Conservation (phyloP, 2,797 vertebrate genomes). For the Ibycter americanus region DNA sequence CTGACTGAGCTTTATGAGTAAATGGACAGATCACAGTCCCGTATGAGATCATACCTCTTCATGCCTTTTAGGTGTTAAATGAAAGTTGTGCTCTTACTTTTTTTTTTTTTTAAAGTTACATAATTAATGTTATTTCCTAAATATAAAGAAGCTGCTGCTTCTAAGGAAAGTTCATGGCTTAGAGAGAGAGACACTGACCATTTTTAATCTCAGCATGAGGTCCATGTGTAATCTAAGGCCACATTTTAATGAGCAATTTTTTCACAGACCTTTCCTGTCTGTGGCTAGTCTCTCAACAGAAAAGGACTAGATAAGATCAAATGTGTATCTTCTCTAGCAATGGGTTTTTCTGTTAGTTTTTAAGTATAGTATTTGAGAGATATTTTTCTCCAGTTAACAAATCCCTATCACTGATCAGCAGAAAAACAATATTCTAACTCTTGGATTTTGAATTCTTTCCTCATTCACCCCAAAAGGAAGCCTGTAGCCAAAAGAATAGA, state of each 20-base stretch:
- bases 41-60: not conserved
- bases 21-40: not conserved
- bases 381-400: not conserved
- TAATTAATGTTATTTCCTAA: not conserved
- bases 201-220: not conserved
- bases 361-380: not conserved
- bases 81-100: not conserved
- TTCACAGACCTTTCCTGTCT: not conserved
- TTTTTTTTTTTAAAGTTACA: not conserved
- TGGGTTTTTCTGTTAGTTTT: not conserved
- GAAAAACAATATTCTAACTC: not conserved
- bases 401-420: not conserved
- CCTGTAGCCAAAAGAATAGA: not conserved
- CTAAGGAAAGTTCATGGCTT: not conserved
- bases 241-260: not conserved
- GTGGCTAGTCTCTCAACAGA: not conserved
- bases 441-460: not conserved
- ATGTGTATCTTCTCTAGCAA: not conserved
- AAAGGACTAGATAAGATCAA: not conserved
- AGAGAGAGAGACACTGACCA: not conserved
- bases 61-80: not conserved
- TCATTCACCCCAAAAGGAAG: not conserved
- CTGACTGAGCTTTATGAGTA: not conserved
- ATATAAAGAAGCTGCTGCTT: not conserved
- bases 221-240: not conserved